Evolutionary conservation across 2,888 invertebrate genomes (phyloP).

Genomic region (Parnassius glacialis): DNA sequence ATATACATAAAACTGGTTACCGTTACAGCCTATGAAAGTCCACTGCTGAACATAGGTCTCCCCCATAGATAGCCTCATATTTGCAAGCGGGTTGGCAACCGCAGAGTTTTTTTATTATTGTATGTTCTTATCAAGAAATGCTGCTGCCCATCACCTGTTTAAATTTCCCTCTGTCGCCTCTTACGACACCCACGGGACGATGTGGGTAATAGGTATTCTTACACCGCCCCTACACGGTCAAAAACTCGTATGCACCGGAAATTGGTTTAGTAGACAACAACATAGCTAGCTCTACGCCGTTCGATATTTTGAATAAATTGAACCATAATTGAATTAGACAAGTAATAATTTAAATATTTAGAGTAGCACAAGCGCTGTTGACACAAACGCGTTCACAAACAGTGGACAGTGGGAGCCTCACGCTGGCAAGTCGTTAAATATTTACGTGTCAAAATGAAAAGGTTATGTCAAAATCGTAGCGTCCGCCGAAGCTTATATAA

Average conservation of each 20-base stretch:
- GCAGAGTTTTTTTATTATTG: too few species aligned
- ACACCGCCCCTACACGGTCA: too few species aligned
- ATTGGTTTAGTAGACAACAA: not conserved
- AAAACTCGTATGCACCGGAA: not conserved
- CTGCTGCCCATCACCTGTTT: too few species aligned
- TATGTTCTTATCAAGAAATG: too few species aligned
- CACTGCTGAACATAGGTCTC: too few species aligned
- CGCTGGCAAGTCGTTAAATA: slow-evolving; percentile 32
- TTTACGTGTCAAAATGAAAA: slow-evolving; percentile 47
- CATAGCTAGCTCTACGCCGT: not conserved
- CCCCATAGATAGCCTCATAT: too few species aligned
- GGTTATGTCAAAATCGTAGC: slow-evolving; percentile 50
- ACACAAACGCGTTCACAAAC: slow-evolving; percentile 29
- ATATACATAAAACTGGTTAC: too few species aligned
- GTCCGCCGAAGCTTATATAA: slow-evolving; percentile 33
- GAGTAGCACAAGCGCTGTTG: slow-evolving; percentile 26
- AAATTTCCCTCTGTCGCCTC: too few species aligned
- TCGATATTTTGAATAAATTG: not conserved
- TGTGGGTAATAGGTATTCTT: too few species aligned
- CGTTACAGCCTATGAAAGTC: too few species aligned
- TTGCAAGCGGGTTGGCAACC: too few species aligned
- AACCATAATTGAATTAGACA: not conserved
- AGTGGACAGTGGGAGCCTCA: slow-evolving; percentile 31
- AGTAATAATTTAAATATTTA: slow-evolving; percentile 23
- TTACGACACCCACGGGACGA: too few species aligned